phyloP scores from a whole-genome alignment of 1,140 invertebrate species.

The Leptinotarsa texana region DNA sequence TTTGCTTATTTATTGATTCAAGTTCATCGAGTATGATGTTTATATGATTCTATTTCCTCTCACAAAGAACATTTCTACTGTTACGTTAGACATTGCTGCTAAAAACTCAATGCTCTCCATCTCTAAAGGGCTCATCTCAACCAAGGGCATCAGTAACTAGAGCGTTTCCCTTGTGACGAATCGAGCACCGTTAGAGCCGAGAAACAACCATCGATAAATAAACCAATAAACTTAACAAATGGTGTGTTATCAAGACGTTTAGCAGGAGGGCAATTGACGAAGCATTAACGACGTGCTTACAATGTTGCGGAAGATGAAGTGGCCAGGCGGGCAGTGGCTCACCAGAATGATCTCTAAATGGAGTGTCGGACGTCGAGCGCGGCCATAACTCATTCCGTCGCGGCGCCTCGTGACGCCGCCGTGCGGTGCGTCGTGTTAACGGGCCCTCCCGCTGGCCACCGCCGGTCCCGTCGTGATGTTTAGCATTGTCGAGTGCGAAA shows the following conservation, averaged over 20 bases:
- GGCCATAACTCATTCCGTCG: slow-evolving; percentile 52
- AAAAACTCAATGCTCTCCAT: too few species aligned
- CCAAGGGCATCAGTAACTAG: too few species aligned
- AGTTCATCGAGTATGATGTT: too few species aligned
- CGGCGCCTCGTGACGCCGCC: slow-evolving; percentile 12
- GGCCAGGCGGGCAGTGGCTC: slow-evolving; percentile 59
- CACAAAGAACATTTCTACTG: too few species aligned
- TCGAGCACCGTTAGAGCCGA: neutral
- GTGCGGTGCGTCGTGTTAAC: slow-evolving; percentile 20
- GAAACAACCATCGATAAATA: slow-evolving; percentile 27
- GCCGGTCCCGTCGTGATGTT: slow-evolving; percentile 26
- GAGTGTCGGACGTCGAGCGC: slow-evolving; percentile 58
- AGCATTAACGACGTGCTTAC: slow-evolving; percentile 49
- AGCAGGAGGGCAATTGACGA: slow-evolving; percentile 42
- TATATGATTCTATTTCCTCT: too few species aligned
- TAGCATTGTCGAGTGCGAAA: slow-evolving; percentile 17
- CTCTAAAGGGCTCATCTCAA: too few species aligned
- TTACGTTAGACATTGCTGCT: too few species aligned
- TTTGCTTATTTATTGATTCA: too few species aligned
- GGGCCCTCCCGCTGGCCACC: slow-evolving; percentile 26
- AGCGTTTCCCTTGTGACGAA: neutral
- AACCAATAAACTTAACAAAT: slow-evolving; percentile 47
- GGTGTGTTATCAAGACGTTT: slow-evolving; percentile 51
- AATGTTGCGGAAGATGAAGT: slow-evolving; percentile 60
- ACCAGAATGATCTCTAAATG: slow-evolving; percentile 65